These are phyloP conservation scores for Chaetura pelagica DNA, from an alignment of 2,113 vertebrate species.

Conservation along the genomic window DNA sequence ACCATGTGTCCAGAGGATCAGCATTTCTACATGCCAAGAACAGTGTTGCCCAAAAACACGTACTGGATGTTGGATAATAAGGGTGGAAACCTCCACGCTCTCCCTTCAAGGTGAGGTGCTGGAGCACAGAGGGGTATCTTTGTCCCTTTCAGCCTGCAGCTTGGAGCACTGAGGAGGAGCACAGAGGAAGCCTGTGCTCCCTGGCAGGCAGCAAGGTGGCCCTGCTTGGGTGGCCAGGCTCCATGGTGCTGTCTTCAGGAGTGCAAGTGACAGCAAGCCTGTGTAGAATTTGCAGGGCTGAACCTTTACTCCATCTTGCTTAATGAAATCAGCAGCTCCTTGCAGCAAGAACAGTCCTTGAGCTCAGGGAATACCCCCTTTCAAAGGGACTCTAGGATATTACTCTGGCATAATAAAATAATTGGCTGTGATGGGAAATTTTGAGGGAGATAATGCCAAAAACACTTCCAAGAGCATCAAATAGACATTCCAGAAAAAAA, in stretches of 20 bases:
- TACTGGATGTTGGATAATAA: neutral
- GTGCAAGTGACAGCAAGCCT: neutral
- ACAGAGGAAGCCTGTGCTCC: neutral
- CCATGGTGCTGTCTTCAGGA: fast-evolving
- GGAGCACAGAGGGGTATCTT: neutral
- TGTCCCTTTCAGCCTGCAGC: neutral
- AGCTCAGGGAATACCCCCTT: neutral
- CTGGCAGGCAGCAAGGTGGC: neutral
- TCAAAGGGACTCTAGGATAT: neutral
- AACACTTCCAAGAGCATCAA: neutral
- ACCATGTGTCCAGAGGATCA: neutral
- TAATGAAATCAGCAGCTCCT: neutral
- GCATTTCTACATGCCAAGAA: neutral
- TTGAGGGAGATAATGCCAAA: neutral
- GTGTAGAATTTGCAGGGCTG: neutral
- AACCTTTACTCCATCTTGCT: neutral
- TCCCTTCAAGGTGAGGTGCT: neutral
- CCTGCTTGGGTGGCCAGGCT: neutral
- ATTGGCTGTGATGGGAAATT: neutral
- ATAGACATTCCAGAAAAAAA: neutral
- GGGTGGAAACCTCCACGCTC: neutral
- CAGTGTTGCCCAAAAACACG: fast-evolving
- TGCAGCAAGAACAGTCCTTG: neutral
- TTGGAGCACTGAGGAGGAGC: neutral
- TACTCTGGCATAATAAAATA: neutral